Conservation (phyloP, 53 echinoderm and acorn worm species). For the Pentamera pediparva region DNA sequence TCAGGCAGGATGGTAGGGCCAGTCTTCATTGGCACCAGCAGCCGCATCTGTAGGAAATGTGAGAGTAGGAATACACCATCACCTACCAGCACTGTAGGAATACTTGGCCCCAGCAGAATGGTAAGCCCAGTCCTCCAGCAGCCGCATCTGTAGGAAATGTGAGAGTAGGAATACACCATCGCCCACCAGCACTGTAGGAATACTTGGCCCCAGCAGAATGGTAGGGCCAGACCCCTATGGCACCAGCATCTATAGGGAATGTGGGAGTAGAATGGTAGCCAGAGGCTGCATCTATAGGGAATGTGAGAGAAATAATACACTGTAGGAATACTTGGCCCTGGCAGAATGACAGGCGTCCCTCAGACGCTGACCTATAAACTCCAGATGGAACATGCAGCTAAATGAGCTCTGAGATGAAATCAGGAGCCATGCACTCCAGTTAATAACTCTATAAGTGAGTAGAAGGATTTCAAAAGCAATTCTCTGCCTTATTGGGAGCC, state of each 20-base stretch:
- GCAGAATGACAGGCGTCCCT: slow-evolving; percentile 48
- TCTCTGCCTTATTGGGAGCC: no score
- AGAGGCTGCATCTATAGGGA: slow-evolving; percentile 85
- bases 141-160: slow-evolving; percentile 80
- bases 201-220: slow-evolving; percentile 63
- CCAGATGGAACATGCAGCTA: no score
- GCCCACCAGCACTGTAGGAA: slow-evolving; percentile 64
- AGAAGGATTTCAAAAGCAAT: no score
- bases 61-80: no score
- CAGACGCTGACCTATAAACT: no score
- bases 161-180: no score
- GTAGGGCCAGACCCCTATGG: slow-evolving; percentile 77
- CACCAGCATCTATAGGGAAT: slow-evolving; percentile 70
- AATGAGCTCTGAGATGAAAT: no score
- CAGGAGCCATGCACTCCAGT: no score
- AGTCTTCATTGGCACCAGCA: slow-evolving; percentile 68
- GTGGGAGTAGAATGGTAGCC: slow-evolving; percentile 35
- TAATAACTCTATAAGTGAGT: no score
- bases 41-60: slow-evolving; percentile 80
- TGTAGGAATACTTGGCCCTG: slow-evolving; percentile 73
- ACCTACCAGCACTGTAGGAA: slow-evolving; percentile 64
- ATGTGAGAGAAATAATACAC: no score
- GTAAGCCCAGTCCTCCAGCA: slow-evolving; percentile 74
- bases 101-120: slow-evolving; percentile 63
- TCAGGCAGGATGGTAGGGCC: slow-evolving; percentile 58